A percentile compares a stretch with the other conserved stretches of the same genome.
Conservation (phyloP, 2,888 invertebrate species). For the Cerceris rybyensis region DNA sequence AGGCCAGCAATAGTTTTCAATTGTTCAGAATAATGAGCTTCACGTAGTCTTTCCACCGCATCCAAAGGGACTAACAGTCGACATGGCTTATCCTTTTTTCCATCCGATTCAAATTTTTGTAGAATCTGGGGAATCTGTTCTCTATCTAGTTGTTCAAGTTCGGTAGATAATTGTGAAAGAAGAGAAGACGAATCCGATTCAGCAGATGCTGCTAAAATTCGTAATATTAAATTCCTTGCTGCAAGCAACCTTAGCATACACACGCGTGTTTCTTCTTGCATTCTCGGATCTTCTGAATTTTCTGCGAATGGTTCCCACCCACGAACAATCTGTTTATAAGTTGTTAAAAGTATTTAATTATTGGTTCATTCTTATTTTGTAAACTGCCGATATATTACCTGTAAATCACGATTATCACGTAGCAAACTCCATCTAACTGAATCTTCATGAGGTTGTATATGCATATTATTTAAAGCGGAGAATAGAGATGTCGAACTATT, state of each 20-base stretch:
- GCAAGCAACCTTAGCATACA: constrained; percentile 76
- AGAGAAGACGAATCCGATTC: constrained; percentile 69
- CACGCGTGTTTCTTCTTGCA: constrained; percentile 74
- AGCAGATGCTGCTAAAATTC: constrained; percentile 75
- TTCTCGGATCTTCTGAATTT: constrained; percentile 68
- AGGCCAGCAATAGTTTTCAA: constrained; percentile 73
- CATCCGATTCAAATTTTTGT: constrained; percentile 67
- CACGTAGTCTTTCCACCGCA: constrained; percentile 77
- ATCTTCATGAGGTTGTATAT: constrained; percentile 75
- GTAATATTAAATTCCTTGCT: constrained; percentile 74
- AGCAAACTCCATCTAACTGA: constrained; percentile 74
- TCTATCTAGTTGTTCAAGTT: constrained; percentile 69
- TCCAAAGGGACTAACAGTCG: constrained; percentile 78
- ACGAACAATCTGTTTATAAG: constrained; percentile 72
- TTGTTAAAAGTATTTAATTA: not conserved
- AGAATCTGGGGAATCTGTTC: constrained; percentile 72
- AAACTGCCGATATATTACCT: constrained; percentile 63
- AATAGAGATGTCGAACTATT: constrained; percentile 70
- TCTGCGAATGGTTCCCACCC: constrained; percentile 77
- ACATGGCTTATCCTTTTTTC: constrained; percentile 68
- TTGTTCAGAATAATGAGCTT: constrained; percentile 77
- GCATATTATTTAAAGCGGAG: constrained; percentile 73
- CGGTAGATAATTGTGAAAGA: constrained; percentile 67
- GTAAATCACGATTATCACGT: constrained; percentile 79
- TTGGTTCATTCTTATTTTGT: not conserved